A percentile compares a stretch with the other conserved stretches of the same genome.
Evolutionary conservation across 2,888 invertebrate species (phyloP).

Genomic region (Athrips mouffetella): DNA sequence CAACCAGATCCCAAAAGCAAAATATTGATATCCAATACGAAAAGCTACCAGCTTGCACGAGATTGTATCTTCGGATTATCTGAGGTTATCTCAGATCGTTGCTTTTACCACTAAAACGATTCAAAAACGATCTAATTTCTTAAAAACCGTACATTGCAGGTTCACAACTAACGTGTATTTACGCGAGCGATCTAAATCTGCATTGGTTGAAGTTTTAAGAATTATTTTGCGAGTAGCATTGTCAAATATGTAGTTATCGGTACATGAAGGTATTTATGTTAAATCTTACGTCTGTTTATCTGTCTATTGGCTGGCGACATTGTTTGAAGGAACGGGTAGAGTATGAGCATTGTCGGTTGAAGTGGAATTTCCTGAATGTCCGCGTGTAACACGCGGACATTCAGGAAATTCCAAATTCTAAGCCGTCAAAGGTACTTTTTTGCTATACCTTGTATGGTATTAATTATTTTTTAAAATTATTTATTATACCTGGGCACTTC

Average conservation of each 20-base stretch:
- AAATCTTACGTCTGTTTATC: conserved; percentile 40
- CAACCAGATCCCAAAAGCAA: conserved; percentile 14
- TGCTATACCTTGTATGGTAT: too few species aligned
- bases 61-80: conserved; percentile 67
- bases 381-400: background rate
- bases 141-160: background rate
- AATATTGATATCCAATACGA: conserved; percentile 45
- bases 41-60: conserved; percentile 57
- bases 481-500: too few species aligned
- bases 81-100: conserved; percentile 64
- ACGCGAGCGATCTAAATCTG: conserved; percentile 13
- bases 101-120: background rate
- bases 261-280: conserved; percentile 65
- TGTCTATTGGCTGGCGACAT: conserved; percentile 23
- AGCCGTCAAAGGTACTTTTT: too few species aligned
- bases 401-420: too few species aligned
- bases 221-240: background rate
- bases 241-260: conserved; percentile 33
- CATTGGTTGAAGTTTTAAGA: conserved; percentile 25
- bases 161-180: background rate
- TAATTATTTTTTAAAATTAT: too few species aligned
- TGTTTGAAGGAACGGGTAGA: conserved; percentile 25
- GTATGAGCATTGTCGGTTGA: conserved; percentile 11
- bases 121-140: background rate
- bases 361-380: conserved; percentile 3